A percentile compares a stretch with the other conserved stretches of the same genome.
phyloP scores from a whole-genome alignment of 2,113 vertebrate species.

The Microcebus tavaratra region DNA sequence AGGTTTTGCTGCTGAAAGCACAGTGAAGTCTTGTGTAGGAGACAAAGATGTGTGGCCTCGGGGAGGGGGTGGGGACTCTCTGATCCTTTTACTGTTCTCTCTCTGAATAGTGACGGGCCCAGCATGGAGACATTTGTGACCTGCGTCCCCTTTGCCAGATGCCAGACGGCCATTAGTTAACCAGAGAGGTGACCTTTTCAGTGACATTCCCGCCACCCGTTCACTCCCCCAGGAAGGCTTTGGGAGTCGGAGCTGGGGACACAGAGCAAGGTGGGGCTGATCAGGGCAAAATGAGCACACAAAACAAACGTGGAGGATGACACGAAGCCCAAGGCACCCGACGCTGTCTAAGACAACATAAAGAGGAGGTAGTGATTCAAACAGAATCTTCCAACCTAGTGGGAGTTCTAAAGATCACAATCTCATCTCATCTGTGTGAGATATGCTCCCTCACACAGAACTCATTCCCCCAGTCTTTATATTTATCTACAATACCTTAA shows the following conservation, averaged over 20 bases:
- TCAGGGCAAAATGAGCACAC: neutral
- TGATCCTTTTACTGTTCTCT: slow-evolving; percentile 52
- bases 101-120: slow-evolving; percentile 64
- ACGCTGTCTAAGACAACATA: neutral
- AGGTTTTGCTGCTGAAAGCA: slow-evolving; percentile 53
- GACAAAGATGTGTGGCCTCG: slow-evolving; percentile 64
- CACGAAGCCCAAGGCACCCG: neutral
- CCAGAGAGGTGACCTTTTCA: slow-evolving; percentile 40
- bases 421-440: neutral
- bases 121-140: slow-evolving; percentile 71
- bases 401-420: neutral
- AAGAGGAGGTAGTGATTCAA: neutral
- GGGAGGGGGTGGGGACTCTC: slow-evolving; percentile 46
- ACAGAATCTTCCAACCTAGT: neutral
- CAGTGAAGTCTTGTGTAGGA: slow-evolving; percentile 64
- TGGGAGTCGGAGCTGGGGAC: neutral
- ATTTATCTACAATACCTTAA: neutral
- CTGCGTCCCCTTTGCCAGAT: slow-evolving; percentile 70
- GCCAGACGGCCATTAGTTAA: slow-evolving; percentile 65
- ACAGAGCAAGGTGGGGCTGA: neutral
- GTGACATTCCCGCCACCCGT: slow-evolving; percentile 23
- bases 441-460: neutral
- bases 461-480: neutral
- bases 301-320: neutral
- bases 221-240: neutral